Conservation (phyloP, 1,140 invertebrate species). For the Drosophila ercepeae region DNA sequence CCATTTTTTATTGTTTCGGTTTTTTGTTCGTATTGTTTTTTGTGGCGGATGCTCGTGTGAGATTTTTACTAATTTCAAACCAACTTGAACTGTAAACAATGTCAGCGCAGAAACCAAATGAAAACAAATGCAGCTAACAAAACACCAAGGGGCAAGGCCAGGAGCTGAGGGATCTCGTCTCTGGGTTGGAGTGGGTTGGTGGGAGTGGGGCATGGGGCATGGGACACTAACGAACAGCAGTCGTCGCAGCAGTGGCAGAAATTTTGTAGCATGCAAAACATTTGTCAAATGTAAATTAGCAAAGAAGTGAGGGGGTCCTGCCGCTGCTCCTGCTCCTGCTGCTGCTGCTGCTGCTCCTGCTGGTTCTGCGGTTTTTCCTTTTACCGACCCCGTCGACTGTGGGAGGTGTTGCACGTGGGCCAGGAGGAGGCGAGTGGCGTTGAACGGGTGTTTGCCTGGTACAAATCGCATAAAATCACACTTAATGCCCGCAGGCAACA, state of each 20-base stretch:
- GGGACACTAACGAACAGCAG: conserved; percentile 62
- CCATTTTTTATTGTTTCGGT: conserved; percentile 29
- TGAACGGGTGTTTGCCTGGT: conserved; percentile 43
- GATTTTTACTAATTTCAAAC: conserved; percentile 76
- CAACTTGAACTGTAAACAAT: conserved; percentile 80
- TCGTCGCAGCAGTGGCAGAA: conserved; percentile 56
- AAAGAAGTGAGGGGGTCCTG: conserved; percentile 45
- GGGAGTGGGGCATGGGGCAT: neutral
- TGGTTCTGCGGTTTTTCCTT: conserved; percentile 54
- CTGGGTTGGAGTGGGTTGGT: neutral
- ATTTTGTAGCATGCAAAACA: conserved; percentile 74
- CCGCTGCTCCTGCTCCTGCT: conserved; percentile 8
- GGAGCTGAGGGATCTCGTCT: neutral
- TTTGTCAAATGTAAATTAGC: conserved; percentile 81
- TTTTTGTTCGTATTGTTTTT: conserved; percentile 3
- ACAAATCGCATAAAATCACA: conserved; percentile 81
- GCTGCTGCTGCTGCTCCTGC: conserved; percentile 9
- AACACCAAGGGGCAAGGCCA: conserved; percentile 43
- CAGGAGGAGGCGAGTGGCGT: neutral
- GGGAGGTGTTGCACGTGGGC: neutral
- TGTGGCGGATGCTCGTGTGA: conserved; percentile 54
- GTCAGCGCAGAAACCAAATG: conserved; percentile 72
- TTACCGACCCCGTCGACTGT: conserved; percentile 26
- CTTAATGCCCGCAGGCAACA: conserved; percentile 79
- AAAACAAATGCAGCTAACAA: conserved; percentile 77